phyloP scores from a whole-genome alignment of 1,140 invertebrate genomes.

The Drosophila repleta region DNA sequence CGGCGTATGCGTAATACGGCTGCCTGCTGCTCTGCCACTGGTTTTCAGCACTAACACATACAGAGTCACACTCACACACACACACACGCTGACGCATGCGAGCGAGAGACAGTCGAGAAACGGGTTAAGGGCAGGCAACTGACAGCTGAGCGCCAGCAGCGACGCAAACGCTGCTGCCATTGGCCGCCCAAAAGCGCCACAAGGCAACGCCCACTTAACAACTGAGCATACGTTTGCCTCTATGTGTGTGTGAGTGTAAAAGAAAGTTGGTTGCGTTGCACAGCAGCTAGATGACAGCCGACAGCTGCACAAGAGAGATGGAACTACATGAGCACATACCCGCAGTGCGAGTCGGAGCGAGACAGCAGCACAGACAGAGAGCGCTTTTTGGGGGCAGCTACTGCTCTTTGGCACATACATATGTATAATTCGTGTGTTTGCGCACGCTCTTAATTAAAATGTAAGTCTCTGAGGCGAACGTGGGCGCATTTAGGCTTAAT shows the following conservation, averaged over 20 bases:
- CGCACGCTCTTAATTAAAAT: slow-evolving; percentile 61
- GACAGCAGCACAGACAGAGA: background rate
- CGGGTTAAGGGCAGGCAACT: slow-evolving; percentile 60
- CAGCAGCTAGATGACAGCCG: slow-evolving; percentile 46
- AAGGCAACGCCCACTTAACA: slow-evolving; percentile 66
- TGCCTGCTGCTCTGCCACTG: slow-evolving; percentile 70
- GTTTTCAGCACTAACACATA: slow-evolving; percentile 56
- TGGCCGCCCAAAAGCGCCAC: slow-evolving; percentile 71
- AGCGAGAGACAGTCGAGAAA: slow-evolving; percentile 37
- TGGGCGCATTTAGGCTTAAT: slow-evolving; percentile 65
- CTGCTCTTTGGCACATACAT: slow-evolving; percentile 38
- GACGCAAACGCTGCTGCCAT: slow-evolving; percentile 46
- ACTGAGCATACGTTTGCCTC: slow-evolving; percentile 27
- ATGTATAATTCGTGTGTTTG: slow-evolving; percentile 16
- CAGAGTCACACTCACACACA: slow-evolving; percentile 23
- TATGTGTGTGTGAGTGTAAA: slow-evolving; percentile 36
- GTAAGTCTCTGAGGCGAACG: slow-evolving; percentile 37
- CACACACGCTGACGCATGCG: slow-evolving; percentile 4
- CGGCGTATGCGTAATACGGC: slow-evolving; percentile 65
- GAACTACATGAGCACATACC: slow-evolving; percentile 2
- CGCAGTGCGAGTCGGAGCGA: background rate
- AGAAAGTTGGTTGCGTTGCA: slow-evolving; percentile 61
- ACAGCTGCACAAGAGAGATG: slow-evolving; percentile 18
- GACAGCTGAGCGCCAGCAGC: slow-evolving; percentile 63
- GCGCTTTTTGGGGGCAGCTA: slow-evolving; percentile 22